Evolutionary conservation across 2,797 vertebrate species (phyloP).

Genomic region (Dicrostonyx torquatus): DNA sequence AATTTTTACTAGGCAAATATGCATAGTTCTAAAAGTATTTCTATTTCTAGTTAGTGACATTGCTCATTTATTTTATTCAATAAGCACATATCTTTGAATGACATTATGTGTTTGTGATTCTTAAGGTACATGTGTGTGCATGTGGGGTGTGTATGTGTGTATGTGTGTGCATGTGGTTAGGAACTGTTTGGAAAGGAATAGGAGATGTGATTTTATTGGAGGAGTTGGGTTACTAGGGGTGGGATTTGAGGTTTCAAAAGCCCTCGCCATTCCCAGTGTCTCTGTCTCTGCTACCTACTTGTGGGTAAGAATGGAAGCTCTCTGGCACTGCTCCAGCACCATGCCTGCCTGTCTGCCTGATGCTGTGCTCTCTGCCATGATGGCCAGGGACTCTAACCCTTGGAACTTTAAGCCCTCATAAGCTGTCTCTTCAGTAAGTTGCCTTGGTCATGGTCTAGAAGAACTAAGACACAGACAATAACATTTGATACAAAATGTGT

Average conservation of each 20-base stretch:
- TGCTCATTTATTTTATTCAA: neutral
- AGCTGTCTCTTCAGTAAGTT: neutral
- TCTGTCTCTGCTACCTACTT: neutral
- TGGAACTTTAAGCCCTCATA: neutral
- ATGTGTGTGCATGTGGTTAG: too few species aligned
- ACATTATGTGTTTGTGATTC: neutral
- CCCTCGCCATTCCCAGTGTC: neutral
- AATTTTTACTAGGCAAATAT: neutral
- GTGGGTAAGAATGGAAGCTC: neutral
- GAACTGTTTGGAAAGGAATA: neutral
- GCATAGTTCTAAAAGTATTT: slow-evolving; percentile 7
- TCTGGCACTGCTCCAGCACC: neutral
- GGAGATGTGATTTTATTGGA: neutral
- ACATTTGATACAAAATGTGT: neutral
- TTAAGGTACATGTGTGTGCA: neutral
- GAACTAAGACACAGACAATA: neutral
- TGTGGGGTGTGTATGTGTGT: too few species aligned
- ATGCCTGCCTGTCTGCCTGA: neutral
- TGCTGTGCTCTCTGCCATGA: neutral
- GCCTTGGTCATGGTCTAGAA: neutral
- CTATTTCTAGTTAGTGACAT: neutral
- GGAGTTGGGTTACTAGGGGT: neutral
- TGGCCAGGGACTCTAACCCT: neutral
- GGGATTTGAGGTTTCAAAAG: neutral
- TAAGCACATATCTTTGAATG: neutral